Evolutionary conservation across 1,140 invertebrate genomes (phyloP).

Genomic region (Atopsyche davidsoni): DNA sequence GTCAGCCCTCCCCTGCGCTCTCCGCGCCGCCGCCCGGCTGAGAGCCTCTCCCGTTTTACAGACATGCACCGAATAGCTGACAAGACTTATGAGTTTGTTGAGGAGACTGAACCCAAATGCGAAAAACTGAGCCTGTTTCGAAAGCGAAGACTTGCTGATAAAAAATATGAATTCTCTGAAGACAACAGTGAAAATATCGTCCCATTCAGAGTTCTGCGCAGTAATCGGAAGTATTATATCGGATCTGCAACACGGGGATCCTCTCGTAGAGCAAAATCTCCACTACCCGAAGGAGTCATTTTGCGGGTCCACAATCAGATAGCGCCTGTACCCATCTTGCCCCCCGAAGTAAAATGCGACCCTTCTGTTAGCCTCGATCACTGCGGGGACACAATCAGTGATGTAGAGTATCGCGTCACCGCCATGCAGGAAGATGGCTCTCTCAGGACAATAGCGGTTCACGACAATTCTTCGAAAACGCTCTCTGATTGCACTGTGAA

Average conservation of each 20-base stretch:
- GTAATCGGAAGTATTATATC: conserved; percentile 48
- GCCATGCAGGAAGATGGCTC: conserved; percentile 49
- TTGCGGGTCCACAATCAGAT: conserved; percentile 45
- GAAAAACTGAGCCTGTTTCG: conserved; percentile 77
- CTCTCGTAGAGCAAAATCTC: conserved; percentile 39
- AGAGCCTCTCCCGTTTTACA: conserved; percentile 47
- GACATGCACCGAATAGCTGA: conserved; percentile 59
- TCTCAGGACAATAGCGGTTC: conserved; percentile 44
- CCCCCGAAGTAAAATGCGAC: conserved; percentile 35
- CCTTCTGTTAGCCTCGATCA: conserved; percentile 30
- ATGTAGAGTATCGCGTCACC: conserved; percentile 45
- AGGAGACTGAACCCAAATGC: conserved; percentile 69
- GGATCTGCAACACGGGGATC: conserved; percentile 37
- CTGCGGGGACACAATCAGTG: conserved; percentile 37
- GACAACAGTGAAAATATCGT: conserved; percentile 81
- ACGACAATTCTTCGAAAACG: conserved; percentile 47
- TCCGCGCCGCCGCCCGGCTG: conserved; percentile 41
- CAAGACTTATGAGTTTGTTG: conserved; percentile 79
- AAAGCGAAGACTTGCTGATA: conserved; percentile 76
- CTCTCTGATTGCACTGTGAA: conserved; percentile 43
- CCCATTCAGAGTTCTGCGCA: conserved; percentile 58
- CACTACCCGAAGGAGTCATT: conserved; percentile 41
- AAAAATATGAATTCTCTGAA: conserved; percentile 86
- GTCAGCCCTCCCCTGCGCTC: conserved; percentile 45
- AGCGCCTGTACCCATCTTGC: conserved; percentile 36